These are phyloP conservation scores for Dryas iulia DNA, from an alignment of 1,140 invertebrate genomes.

Conservation along the genomic window DNA sequence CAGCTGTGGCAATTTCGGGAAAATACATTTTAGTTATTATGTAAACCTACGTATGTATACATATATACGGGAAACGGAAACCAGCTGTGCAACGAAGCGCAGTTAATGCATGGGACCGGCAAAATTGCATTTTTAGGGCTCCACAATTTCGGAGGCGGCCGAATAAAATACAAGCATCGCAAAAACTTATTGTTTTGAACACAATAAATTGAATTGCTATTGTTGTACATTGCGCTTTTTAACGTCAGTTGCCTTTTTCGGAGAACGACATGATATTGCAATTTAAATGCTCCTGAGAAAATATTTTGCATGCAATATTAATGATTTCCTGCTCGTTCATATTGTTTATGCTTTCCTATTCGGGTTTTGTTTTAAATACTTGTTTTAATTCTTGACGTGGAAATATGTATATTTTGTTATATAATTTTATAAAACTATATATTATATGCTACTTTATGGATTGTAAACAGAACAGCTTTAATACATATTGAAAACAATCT, in stretches of 20 bases:
- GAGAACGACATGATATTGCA: not conserved
- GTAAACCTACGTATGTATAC: constrained; percentile 14
- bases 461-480: too few species aligned
- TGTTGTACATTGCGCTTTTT: not conserved
- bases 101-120: constrained; percentile 65
- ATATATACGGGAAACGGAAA: constrained; percentile 69
- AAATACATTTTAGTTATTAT: constrained; percentile 60
- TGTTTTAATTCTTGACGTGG: not conserved
- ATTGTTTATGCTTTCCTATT: not conserved
- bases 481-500: too few species aligned
- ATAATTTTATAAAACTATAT: not conserved
- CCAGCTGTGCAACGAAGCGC: constrained; percentile 67
- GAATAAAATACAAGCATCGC: constrained; percentile 29
- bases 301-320: not conserved
- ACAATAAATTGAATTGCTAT: constrained; percentile 7
- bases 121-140: constrained; percentile 77
- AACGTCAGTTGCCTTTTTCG: constrained; percentile 1
- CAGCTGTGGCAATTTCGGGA: constrained; percentile 69
- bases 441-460: too few species aligned
- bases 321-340: not conserved
- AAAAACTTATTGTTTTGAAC: constrained; percentile 22
- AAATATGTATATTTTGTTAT: not conserved
- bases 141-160: constrained; percentile 52
- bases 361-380: not conserved
- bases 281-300: not conserved